Base-by-base conservation (phyloP, 2,888 invertebrate genomes). In the Hylaea fasciaria region DNA sequence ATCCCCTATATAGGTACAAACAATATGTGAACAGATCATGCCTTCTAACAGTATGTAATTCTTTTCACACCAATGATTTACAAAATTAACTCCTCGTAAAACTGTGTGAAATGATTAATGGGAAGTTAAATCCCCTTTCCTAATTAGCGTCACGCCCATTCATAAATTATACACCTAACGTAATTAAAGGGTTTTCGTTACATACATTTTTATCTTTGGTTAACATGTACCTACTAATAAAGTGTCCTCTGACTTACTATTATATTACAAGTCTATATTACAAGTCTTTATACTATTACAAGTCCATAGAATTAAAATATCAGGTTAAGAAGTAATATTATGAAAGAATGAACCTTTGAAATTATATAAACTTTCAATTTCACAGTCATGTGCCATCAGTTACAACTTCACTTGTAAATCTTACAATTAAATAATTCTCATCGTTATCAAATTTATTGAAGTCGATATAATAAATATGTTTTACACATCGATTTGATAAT, bases 111-210 rank as follows among this genome's bases (percentile, higher is more conserved):
- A 68, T 70, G 68, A 75, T 66, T 60, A 53, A 74, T 71, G 70
- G 55, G 43, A 45, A 57, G 60, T 62, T 70, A 73, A 73, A n/a
- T 71, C 70, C 67, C 62, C 50, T 58, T 28, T 46, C 52, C 63
- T 67, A 70, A 71, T 74, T 71, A 69, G 66, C 62, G 68, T 54
- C 55, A 62, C 68, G 45, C 55, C 58, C 68, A 61, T 53, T 60
- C 49, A 67, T 72, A 68, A 72, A 65, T 69, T 54, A 58, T 43
- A 46, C 47, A 58, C 35, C 49, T 56, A 49, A 32, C 28, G 28
- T 10, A 32, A 29, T 11, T 14, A 37, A 8, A 44, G 7, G 44
- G 11, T n/a, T 0, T 44, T 44, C 44, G 11, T 44, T 22, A 22
- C 11, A 22, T 12, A 12, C 12, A 22, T n/a, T 28, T 47, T 49